Evolutionary conservation across 2,113 vertebrate genomes (phyloP), one percentile per base, ranked within the genome.

Genomic region (Protobothrops flavoviridis): DNA sequence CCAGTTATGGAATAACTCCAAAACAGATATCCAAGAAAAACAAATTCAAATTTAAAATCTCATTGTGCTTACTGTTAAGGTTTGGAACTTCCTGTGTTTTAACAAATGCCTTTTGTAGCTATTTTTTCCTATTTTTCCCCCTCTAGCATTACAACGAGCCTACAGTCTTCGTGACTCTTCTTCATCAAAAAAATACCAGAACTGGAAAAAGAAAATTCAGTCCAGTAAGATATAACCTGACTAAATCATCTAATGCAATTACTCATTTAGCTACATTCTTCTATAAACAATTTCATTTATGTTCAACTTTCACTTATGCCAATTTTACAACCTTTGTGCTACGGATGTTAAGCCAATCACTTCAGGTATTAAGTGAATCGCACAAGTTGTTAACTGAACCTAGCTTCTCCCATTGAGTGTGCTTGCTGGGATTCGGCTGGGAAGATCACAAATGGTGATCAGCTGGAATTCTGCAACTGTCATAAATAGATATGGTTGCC

Each of bases 131-230:
- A 6, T 61, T n/a, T 87, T 45, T 86, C 24, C 39, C 39, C 20
- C 26, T 61, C 29, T 93, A 98, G 98, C 95, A 0, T 95, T 98
- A 0, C 97, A 96, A n/a, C 94, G 95, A 85, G 96, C 98, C 93
- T 95, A 94, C 11, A 98, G 95, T 88, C 93, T 97, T 33, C 97
- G 97, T 26, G 92, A 93, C 61, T 85, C 93, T 88, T 85, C 96
- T 0, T 74, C 96, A 0, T 61, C 95, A 17, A 97, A 94, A 93
- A 97, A 97, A 89, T 96, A 94, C 48, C 97, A 97, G 56, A 97
- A 91, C 74, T 98, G 97, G 97, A 98, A 97, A 61, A 97, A 95
- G 94, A 98, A 96, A 95, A 96, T 98, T 92, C 97, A 97, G 57
- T 96, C 89, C 0, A 97, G 97, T 98, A 96, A 98, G 97, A 55